Evolutionary conservation across 1,140 invertebrate genomes (phyloP), one percentile per base, ranked within the genome.

Genomic region (Ips typographus): DNA sequence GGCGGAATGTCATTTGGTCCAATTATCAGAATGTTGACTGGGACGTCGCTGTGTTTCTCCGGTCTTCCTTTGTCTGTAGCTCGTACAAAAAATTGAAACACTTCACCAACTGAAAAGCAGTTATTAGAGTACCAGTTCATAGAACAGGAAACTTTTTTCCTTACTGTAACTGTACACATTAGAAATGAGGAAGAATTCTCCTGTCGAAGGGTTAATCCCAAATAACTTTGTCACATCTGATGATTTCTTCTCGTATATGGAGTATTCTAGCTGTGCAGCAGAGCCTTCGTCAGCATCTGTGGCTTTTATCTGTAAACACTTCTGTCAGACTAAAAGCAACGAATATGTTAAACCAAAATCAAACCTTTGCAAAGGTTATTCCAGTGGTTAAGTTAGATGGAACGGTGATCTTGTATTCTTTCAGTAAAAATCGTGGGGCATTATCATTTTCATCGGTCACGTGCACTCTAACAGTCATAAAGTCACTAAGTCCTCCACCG

Each of bases 401-500:
- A 58, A 93, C 88, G 41, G 88, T 88, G 2, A 86, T 87, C 80
- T 91, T 91, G 76, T 95, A 95, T 80, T 94, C 92, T 58, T 86
- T 87, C 8, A 92, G 80, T 41, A 88, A 81, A 81, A 97, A 98
- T 55, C 83, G 80, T 1, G 95, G 95, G 55, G 87, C 80, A 81
- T 96, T 94, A 77, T 98, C 95, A 82, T 98, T 98, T 61, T 88
- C 86, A 82, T 98, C 95, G 2, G 81, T 82, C 4, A 98, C 88
- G 73, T 86, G 88, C 4, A 97, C 88, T 74, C 90, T 83, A 3
- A 98, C 86, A 4, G 86, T 87, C 1, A 92, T 85, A 79, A 93
- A 94, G 2, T 90, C 91, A 57, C 90, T 88, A 77, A 88, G 86
- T 3, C 92, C 91, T 52, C 94, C 94, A 56, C 89, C 89, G 81